Evolutionary conservation across 2,113 vertebrate species (phyloP).

Genomic region (Illadopsis cleaveri): DNA sequence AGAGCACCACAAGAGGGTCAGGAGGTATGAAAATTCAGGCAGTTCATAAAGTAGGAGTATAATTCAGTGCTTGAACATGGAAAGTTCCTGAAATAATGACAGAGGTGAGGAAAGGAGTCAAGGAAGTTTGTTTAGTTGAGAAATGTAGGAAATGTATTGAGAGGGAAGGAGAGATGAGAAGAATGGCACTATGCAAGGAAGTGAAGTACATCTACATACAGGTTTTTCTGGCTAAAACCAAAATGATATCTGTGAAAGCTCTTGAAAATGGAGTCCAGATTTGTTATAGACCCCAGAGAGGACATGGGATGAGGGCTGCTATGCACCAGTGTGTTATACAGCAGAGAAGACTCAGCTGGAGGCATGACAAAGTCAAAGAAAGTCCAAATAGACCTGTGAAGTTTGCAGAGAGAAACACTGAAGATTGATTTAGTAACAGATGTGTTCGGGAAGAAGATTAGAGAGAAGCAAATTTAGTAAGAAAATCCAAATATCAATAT

Average conservation of each 20-base stretch:
- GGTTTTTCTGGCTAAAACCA: background rate
- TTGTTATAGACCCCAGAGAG: background rate
- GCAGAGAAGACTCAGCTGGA: background rate
- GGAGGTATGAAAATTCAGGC: background rate
- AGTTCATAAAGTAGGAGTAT: background rate
- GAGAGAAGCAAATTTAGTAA: background rate
- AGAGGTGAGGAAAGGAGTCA: background rate
- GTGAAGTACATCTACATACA: background rate
- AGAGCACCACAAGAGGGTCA: background rate
- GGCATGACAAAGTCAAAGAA: background rate
- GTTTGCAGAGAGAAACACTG: background rate
- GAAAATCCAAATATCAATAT: slow-evolving; percentile 56
- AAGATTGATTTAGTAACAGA: slow-evolving; percentile 46
- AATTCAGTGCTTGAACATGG: background rate
- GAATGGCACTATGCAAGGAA: background rate
- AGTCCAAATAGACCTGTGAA: background rate
- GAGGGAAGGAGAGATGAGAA: background rate
- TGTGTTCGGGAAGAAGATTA: slow-evolving; percentile 40
- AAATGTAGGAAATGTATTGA: background rate
- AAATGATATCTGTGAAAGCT: background rate
- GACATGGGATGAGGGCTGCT: background rate
- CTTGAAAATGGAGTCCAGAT: background rate
- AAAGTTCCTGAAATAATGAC: background rate
- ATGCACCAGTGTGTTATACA: background rate
- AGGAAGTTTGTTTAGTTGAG: background rate